Base-by-base conservation (phyloP, 2,888 invertebrate genomes). In the Spisula solida region DNA sequence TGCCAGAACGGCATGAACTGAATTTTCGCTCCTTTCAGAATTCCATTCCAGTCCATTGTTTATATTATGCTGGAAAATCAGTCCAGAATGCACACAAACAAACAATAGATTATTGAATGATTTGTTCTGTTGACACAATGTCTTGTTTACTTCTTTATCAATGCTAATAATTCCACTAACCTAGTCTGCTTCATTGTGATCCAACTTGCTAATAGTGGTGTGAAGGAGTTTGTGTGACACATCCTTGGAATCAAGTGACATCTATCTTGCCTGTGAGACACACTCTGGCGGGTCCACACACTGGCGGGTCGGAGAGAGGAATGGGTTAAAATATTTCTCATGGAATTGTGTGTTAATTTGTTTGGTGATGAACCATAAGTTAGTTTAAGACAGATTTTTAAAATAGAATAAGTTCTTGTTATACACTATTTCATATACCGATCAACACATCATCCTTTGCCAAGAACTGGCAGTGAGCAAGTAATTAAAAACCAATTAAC, bases 51-150 rank as follows among this genome's bases (percentile, higher is more conserved):
- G 41, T 41, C 41, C 41, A 41, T 41, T 8, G 8, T 25, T 60
- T 2, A 60, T 25, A 1, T n/a, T 25, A 10, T 66, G 2, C 25
- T 25, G 25, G n/a, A n/a, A 31, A 31, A 31, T 75, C 34, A 16
- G 31, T 31, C 31, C 75, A 75, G 75, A 75, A 25, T 31, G 75
- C 75, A 75, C 16, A 75, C 75, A 75, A 34, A 75, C 75, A 75
- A 75, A 10, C 16, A 14, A 34, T 70, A 31, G 75, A 75, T 41
- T 75, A 75, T 75, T 75, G 75, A 75, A 34, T 75, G 75, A 75
- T 31, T 75, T 75, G 31, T 34, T 18, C 5, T 75, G 75, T 75
- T 75, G 75, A 75, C 75, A 75, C 18, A 75, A 75, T 34, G 29
- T 34, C 75, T 75, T 31, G 34, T 75, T 75, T 31, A 12, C 75